Conservation (phyloP, 2,888 invertebrate species). For the Xanthorhoe spadicearia region DNA sequence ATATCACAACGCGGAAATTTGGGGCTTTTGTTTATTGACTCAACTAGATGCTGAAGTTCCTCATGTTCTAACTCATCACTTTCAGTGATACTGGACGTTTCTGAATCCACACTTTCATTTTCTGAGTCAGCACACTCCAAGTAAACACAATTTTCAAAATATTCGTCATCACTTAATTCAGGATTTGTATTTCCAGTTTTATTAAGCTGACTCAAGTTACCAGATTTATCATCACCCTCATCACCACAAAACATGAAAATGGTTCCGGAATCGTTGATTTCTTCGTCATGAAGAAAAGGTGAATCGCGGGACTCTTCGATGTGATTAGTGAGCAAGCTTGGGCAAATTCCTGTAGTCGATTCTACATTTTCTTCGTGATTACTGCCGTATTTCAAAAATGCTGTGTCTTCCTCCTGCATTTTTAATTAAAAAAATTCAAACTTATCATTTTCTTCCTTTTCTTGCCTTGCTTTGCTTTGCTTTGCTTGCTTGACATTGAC, state of each 20-base stretch:
- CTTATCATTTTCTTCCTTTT: no score
- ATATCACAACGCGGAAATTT: slow-evolving; percentile 34
- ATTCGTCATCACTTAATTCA: slow-evolving; percentile 9
- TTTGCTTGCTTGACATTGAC: no score
- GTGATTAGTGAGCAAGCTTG: neutral
- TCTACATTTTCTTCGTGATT: neutral
- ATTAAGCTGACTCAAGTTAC: neutral
- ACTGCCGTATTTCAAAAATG: neutral
- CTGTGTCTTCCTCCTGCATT: neutral
- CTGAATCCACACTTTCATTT: slow-evolving; percentile 3
- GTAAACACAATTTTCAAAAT: slow-evolving; percentile 24
- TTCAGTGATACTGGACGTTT: slow-evolving; percentile 17
- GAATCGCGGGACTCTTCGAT: neutral
- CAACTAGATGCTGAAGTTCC: slow-evolving; percentile 11
- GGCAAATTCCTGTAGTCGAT: neutral
- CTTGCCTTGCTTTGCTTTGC: no score
- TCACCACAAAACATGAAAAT: neutral
- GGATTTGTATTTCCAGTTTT: neutral
- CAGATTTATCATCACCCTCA: neutral
- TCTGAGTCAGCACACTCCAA: slow-evolving; percentile 25
- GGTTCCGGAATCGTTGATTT: no score
- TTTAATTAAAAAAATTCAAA: no score
- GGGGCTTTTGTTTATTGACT: slow-evolving; percentile 11
- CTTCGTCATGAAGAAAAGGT: no score
- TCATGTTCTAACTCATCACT: slow-evolving; percentile 36